Evolutionary conservation across 2,888 invertebrate species (phyloP).

Genomic region (Dolichomitus sp.): DNA sequence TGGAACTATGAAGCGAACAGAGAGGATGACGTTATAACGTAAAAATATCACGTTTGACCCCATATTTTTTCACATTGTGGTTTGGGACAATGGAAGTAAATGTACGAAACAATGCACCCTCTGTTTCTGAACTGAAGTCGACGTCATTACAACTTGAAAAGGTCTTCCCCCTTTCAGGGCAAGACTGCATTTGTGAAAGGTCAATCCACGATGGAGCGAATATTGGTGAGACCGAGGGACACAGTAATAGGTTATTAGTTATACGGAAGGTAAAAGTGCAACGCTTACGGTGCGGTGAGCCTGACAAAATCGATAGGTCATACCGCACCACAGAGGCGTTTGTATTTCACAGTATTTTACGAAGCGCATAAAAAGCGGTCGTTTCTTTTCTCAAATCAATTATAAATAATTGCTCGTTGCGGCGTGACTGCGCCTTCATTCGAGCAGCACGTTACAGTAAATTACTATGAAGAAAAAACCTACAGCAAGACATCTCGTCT

Average conservation of each 20-base stretch:
- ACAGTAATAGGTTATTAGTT: constrained; percentile 52
- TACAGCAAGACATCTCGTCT: constrained; percentile 14
- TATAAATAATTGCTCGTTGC: constrained; percentile 34
- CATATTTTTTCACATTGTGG: constrained; percentile 5
- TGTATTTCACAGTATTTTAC: constrained; percentile 5
- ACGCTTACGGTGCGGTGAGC: constrained; percentile 29
- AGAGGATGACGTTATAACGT: constrained; percentile 1
- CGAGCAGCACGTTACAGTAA: background rate
- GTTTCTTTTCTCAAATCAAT: constrained; percentile 36
- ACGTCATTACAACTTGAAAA: constrained; percentile 4
- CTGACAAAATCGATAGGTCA: constrained; percentile 52
- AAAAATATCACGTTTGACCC: constrained; percentile 4
- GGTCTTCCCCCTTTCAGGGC: background rate
- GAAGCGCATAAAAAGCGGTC: constrained; percentile 4
- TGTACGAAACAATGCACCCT: background rate
- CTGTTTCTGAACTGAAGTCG: background rate
- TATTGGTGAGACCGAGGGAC: constrained; percentile 23
- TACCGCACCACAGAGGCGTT: constrained; percentile 1
- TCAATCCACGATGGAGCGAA: constrained; percentile 32
- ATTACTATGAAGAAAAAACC: background rate
- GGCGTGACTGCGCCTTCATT: constrained; percentile 9
- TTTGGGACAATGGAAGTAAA: background rate
- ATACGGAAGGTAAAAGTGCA: constrained; percentile 40
- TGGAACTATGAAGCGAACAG: background rate
- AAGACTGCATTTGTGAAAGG: constrained; percentile 44